Base-by-base conservation (phyloP, 2,888 invertebrate species). In the Sminthurinus aureus region DNA sequence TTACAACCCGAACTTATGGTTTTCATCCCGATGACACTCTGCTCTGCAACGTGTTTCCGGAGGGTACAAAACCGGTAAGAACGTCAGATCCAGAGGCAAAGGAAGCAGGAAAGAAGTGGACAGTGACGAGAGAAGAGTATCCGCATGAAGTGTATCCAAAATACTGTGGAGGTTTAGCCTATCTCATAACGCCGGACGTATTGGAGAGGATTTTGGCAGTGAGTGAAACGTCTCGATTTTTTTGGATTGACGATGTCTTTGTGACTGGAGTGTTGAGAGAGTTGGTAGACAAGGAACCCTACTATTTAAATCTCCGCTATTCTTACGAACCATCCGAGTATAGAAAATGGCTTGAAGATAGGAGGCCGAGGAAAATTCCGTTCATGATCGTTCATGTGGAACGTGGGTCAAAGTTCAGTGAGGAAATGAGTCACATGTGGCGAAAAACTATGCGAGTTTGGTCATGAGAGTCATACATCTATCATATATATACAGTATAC, bases 241-340 rank as follows among this genome's bases (percentile, higher is more conserved):
- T 92, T 88, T 92, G 92, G 92, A 91, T 92, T 64, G 92, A 92
- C 86, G 92, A 92, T 87, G 91, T 91, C 81, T 91, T 90, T 87
- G 89, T 92, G 8, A 92, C 92, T 0, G 92, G 92, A 6, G 87
- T 91, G 20, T 87, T 91, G 0, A 80, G 89, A 58, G 87, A 88
- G 76, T 20, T 88, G n/a, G 87, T 87, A 0, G 78, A 86, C 13
- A 84, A 87, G 52, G 88, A 88, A 81, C 89, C 89, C 22, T 89
- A 88, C 82, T 89, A 88, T 80, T 84, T 89, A 13, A 89, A 89
- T 77, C 73, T 89, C 64, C 83, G 89, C 20, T 89, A 89, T 83
- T 83, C 87, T 0, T 88, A 88, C 69, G 87, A 89, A 79, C 85
- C 87, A 11, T 84, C 81, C 22, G 87, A 88, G 74, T 87, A 88